Evolutionary conservation across 2,888 invertebrate species (phyloP), one percentile per base, ranked within the genome.

Genomic region (Julus scandinavius): DNA sequence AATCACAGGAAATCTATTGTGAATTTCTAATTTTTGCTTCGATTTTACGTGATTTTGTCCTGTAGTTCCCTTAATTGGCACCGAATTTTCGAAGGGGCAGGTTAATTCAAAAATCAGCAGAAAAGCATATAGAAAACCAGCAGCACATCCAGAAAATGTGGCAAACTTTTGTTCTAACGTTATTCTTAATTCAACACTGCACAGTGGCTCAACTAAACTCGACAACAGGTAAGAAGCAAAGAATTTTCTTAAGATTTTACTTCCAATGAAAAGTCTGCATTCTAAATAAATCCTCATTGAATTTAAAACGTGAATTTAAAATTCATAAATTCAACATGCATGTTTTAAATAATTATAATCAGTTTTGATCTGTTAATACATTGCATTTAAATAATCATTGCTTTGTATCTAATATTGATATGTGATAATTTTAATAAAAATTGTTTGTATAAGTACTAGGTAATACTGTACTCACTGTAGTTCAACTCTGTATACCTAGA

Each of bases 1-100:
- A 80, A 80, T 80, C 80, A 80, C 80, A 80, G 80, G 80, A 80
- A 80, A 38, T 80, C 80, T 40, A 38, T 80, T 80, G 80, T 80
- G 15, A 80, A 80, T 38, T 0, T 0, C 38, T 15, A 38, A 80
- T 38, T 80, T 80, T 29, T 13, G 80, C 38, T 40, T 80, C 80
- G 80, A 80, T 80, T 80, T 80, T 40, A 80, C 38, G 80, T 80
- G 80, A 80, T 80, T 38, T 80, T 11, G 38, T 72, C 80, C 80
- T 80, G 38, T 80, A 80, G 80, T 38, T 13, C 80, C 13, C 80
- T 80, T 80, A 80, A 80, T 80, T 80, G 80, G 80, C 38, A 38
- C 80, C 38, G 80, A 80, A 80, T 38, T 80, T 5, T 38, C 38
- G 29, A 80, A 80, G 38, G 9, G 15, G 80, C 80, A 80, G 80